Evolutionary conservation across 2,113 vertebrate genomes (phyloP), one percentile per base, ranked within the genome.

Genomic region (Lycocorax pyrrhopterus): DNA sequence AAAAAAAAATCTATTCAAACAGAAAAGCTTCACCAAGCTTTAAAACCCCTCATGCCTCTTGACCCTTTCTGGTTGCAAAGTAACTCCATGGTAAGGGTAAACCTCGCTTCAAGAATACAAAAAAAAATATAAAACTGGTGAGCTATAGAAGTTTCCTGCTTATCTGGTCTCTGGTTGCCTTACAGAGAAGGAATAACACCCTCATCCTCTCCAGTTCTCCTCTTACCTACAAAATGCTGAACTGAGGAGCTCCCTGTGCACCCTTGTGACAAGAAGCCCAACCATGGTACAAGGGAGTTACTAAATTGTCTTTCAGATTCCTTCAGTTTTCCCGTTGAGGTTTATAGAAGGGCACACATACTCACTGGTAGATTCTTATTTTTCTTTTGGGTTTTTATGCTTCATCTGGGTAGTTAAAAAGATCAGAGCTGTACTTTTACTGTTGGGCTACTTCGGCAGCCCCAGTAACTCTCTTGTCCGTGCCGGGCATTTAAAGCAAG

Each of bases 261-360:
- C 12, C 2, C 39, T 29, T 43, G 60, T 7, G 33, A 35, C 13
- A 23, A 46, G 41, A 59, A 81, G 41, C 43, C 9, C 59, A 53
- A 0, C 51, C 4, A 1, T 4, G 27, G 27, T 3, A 39, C n/a
- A 23, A 33, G 6, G 9, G 13, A 81, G 47, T 17, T 20, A 29
- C 27, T 49, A 13, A 83, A 43, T 33, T 7, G 33, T 29, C 72
- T n/a, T 43, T 43, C 59, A 29, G 39, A 43, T 63, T 56, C 73
- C 59, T 56, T 32, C 39, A 49, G 27, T 26, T 81, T 39, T 8
- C 19, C 72, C 53, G 7, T 16, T 13, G 5, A 1, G 41, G 12
- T 35, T 80, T 71, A 59, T 9, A 37, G 33, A 20, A 75, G 35
- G 17, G 35, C 37, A 47, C 21, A 55, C 22, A 39, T 2, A 9